Evolutionary conservation across 2,797 vertebrate genomes (phyloP).

Genomic region (Periophthalmus magnuspinnatus): DNA sequence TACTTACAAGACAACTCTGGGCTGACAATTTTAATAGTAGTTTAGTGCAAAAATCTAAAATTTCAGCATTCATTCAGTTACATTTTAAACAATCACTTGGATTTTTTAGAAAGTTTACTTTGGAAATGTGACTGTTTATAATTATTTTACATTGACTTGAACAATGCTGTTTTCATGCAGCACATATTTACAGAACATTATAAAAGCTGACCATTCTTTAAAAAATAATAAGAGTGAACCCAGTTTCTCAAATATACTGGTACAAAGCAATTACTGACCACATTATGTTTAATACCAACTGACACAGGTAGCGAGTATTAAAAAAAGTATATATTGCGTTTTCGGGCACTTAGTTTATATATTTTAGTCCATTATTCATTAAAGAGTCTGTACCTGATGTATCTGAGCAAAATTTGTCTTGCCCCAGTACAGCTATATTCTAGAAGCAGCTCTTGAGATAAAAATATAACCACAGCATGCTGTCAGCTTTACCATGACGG

Average conservation of each 20-base stretch:
- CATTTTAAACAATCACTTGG: background rate
- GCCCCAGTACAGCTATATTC: no score
- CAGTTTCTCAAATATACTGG: background rate
- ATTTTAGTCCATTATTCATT: background rate
- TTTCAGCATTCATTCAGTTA: background rate
- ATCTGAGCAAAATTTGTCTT: no score
- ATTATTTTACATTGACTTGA: background rate
- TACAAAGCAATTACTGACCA: background rate
- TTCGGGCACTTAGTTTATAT: background rate
- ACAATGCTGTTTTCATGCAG: background rate
- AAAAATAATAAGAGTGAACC: background rate
- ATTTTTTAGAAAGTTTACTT: background rate
- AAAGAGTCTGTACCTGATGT: no score
- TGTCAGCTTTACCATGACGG: no score
- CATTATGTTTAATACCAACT: no score
- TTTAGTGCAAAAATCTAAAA: background rate
- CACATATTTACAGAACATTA: slow-evolving; percentile 1
- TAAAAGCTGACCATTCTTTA: background rate
- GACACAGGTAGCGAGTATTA: background rate
- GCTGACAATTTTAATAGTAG: background rate
- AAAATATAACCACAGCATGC: no score
- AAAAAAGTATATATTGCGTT: no score
- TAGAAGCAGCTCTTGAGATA: no score
- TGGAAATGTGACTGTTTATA: background rate
- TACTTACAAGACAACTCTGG: background rate